Evolutionary conservation across 2,797 vertebrate species (phyloP).

Genomic region (Brachyalestes nurse): DNA sequence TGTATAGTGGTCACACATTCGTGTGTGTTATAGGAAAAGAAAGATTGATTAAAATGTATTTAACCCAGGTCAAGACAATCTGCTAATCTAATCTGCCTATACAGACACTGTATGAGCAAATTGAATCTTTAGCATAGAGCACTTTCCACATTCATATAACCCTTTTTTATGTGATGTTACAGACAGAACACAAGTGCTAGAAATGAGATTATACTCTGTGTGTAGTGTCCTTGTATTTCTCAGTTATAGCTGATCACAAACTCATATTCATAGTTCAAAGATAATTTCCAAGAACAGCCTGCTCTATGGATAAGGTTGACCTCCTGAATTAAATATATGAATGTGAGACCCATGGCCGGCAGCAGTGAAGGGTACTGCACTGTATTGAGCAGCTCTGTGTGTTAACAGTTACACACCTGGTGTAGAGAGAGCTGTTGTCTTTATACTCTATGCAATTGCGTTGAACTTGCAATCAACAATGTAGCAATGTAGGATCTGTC

Average conservation of each 20-base stretch:
- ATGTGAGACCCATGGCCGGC: constrained; percentile 80
- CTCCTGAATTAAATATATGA: constrained; percentile 70
- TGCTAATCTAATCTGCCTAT: constrained; percentile 3
- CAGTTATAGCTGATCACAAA: constrained; percentile 25
- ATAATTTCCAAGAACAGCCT: neutral
- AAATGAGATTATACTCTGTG: constrained; percentile 11
- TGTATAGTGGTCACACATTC: constrained; percentile 17
- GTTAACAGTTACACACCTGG: constrained; percentile 74
- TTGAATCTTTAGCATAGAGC: constrained; percentile 46
- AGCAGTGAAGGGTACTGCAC: constrained; percentile 83
- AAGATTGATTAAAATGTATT: constrained; percentile 1
- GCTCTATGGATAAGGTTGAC: neutral
- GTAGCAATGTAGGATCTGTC: constrained; percentile 38
- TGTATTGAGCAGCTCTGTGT: constrained; percentile 82
- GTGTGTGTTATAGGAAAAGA: neutral
- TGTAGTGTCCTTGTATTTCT: constrained; percentile 3
- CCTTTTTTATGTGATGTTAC: constrained; percentile 2
- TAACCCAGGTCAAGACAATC: constrained; percentile 1
- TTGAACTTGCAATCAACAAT: constrained; percentile 58
- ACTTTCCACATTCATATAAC: constrained; percentile 46
- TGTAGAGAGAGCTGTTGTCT: constrained; percentile 82
- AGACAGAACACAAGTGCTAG: neutral
- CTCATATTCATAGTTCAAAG: constrained; percentile 13
- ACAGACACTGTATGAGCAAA: neutral
- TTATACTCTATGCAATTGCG: constrained; percentile 83